Conservation (phyloP, 2,888 invertebrate species). For the Xestoiulus laeticollis region DNA sequence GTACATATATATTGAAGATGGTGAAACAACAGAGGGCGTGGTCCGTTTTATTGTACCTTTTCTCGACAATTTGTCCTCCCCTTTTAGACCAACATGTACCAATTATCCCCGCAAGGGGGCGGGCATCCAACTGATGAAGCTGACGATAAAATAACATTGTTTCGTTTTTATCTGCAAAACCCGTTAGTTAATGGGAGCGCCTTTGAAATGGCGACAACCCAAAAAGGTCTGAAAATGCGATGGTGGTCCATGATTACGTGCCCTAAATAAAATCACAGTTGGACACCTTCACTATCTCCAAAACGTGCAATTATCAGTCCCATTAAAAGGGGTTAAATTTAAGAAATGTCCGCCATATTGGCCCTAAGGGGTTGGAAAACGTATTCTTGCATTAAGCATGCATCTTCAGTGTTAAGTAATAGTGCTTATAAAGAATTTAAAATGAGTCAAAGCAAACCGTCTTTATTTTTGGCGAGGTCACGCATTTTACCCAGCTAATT, state of each 20-base stretch:
- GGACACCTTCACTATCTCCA: not conserved
- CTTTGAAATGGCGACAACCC: not conserved
- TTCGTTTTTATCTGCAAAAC: not conserved
- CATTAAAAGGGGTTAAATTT: not conserved
- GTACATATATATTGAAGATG: not conserved
- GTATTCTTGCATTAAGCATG: too few species aligned
- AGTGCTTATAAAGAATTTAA: too few species aligned
- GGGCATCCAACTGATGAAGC: not conserved
- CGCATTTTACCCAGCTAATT: too few species aligned
- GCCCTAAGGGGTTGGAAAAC: too few species aligned
- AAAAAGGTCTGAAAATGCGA: not conserved
- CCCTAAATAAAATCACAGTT: not conserved
- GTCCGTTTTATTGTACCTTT: not conserved
- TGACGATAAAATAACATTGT: not conserved
- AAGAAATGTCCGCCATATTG: too few species aligned
- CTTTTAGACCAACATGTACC: not conserved
- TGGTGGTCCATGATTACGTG: not conserved
- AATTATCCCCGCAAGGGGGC: slow-evolving; percentile 19
- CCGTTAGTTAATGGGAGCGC: not conserved
- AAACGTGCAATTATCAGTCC: not conserved
- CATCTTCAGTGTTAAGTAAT: too few species aligned
- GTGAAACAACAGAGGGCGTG: slow-evolving; percentile 17
- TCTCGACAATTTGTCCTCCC: not conserved
- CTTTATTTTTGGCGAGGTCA: too few species aligned
- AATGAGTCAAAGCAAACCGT: too few species aligned